Conservation (phyloP, 2,113 vertebrate genomes). For the Platichthys stellatus region DNA sequence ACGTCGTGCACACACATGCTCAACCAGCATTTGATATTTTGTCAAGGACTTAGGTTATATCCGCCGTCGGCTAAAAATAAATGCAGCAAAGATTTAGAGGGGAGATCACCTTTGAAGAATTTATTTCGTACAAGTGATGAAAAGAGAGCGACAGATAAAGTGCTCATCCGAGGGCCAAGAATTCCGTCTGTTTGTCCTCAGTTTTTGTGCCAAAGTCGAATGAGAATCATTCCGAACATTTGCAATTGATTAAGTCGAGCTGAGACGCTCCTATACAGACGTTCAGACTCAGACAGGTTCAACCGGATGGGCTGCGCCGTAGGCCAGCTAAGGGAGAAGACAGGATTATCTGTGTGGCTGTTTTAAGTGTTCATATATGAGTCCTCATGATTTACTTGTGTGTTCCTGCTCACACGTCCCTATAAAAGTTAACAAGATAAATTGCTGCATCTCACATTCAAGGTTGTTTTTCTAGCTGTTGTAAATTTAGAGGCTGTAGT, state of each 20-base stretch:
- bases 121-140: conserved; percentile 39
- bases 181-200: conserved; percentile 43
- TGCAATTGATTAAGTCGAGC: conserved; percentile 24
- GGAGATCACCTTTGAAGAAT: conserved; percentile 60
- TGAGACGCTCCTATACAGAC: background rate
- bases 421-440: conserved; percentile 68
- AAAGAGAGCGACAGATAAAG: conserved; percentile 43
- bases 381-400: conserved; percentile 50
- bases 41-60: conserved; percentile 71
- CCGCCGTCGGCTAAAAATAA: conserved; percentile 68
- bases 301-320: background rate
- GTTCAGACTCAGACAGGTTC: conserved; percentile 12
- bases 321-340: conserved; percentile 4
- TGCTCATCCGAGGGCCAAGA: conserved; percentile 32
- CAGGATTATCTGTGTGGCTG: conserved; percentile 10
- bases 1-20: conserved; percentile 63
- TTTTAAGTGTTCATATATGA: conserved; percentile 3
- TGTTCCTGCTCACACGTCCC: conserved; percentile 37
- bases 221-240: conserved; percentile 38
- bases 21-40: conserved; percentile 70
- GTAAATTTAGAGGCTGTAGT: conserved; percentile 50
- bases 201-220: conserved; percentile 51
- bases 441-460: conserved; percentile 52
- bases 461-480: conserved; percentile 63
- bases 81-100: conserved; percentile 48